These are phyloP conservation scores for Nemotelus pantherinus DNA, from an alignment of 2,888 invertebrate genomes.

Conservation along the genomic window DNA sequence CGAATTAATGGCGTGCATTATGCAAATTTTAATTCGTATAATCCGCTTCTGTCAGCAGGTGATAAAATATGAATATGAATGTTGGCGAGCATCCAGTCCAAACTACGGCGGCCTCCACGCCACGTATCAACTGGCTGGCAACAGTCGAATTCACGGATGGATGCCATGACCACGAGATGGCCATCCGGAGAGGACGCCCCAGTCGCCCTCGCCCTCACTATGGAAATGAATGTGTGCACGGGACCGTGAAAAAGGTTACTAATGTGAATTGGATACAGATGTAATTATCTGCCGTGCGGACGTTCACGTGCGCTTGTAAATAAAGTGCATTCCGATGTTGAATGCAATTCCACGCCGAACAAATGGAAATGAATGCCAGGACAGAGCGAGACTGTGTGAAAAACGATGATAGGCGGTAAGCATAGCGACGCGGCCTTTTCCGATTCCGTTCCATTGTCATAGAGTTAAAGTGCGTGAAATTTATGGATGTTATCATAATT, in stretches of 20 bases:
- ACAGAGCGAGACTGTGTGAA: neutral
- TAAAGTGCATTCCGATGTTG: constrained; percentile 30
- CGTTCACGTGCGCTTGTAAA: constrained; percentile 2
- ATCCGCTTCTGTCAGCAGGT: constrained; percentile 42
- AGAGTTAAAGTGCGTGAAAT: constrained; percentile 29
- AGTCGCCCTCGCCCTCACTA: neutral
- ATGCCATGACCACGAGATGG: neutral
- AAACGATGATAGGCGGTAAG: neutral
- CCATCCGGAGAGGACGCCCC: neutral
- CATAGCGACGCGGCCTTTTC: neutral
- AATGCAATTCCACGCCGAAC: constrained; percentile 9
- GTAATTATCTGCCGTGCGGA: constrained; percentile 8
- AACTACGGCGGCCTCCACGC: neutral
- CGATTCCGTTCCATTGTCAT: constrained; percentile 15
- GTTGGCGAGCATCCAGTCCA: neutral
- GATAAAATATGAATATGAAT: constrained; percentile 37
- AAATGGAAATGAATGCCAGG: neutral
- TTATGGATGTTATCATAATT: constrained; percentile 32
- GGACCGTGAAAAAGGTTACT: constrained; percentile 26
- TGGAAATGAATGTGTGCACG: constrained; percentile 5
- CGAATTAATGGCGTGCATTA: constrained; percentile 24
- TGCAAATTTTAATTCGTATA: constrained; percentile 44
- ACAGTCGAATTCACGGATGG: no score
- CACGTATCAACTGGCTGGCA: no score
- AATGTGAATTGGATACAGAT: constrained; percentile 32